Evolutionary conservation across 1,140 invertebrate genomes (phyloP), one percentile per base, ranked within the genome.

Genomic region (Hirudo medicinalis): DNA sequence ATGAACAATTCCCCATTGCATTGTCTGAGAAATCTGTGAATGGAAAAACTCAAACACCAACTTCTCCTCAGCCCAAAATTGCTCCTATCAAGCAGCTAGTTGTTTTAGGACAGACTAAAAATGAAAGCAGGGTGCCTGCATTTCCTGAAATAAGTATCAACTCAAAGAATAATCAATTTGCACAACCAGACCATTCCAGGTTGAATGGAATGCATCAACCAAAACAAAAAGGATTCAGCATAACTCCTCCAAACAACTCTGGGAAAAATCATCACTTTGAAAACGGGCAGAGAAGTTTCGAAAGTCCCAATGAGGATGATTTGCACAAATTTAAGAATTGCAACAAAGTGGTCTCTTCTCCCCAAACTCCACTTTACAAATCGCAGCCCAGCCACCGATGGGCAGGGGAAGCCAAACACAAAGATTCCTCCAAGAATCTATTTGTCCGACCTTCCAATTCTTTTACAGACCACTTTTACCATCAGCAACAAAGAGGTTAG

Each of bases 1-100:
- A 63, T 22, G 57, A 63, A 63, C 29, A 63, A 2, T 63, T 32
- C 20, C 57, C 32, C 69, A 0, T 70, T 67, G 54, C 71, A 63
- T 15, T 25, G 17, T 11, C 57, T n/a, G 20, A 63, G 11, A 63
- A 25, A 22, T 25, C 22, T 19, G 13, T 63, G 22, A 63, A 63
- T 20, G 29, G 57, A 11, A 63, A 63, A 63, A 63, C 20, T 25
- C 22, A 22, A n/a, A n/a, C 29, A 9, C 57, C 22, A 22, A n/a
- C 11, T 8, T 63, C 57, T 63, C 29, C 57, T 19, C 22, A 63
- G 29, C 57, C 57, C 3, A 32, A 22, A 25, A 32, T 63, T 25
- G 57, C 57, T 19, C 57, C 57, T 13, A 63, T 63, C 15, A 63
- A 25, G 57, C 22, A 22, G 22, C 11, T 32, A 0, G 57, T 63